Percentiles rank a stretch among this genome's conserved stretches.
Evolutionary conservation across 2,113 vertebrate genomes (phyloP).

Genomic region (Dasyprocta punctata): DNA sequence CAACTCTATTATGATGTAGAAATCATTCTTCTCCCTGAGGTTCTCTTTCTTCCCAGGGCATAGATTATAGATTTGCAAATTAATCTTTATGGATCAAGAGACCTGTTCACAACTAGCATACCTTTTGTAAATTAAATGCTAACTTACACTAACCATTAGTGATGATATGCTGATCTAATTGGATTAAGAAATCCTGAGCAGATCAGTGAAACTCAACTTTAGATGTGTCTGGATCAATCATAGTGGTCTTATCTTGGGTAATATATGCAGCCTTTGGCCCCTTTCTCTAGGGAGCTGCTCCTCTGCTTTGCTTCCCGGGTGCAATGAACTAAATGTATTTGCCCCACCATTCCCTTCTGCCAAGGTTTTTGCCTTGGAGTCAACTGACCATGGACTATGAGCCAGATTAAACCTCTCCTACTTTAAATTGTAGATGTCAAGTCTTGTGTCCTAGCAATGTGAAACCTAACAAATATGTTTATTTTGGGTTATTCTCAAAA

Average conservation of each 20-base stretch:
- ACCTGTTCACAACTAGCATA: rapidly evolving
- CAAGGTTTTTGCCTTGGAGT: neutral
- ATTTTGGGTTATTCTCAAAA: neutral
- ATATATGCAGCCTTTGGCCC: neutral
- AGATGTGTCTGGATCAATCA: no score
- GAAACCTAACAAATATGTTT: neutral
- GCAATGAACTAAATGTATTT: neutral
- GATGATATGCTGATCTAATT: neutral
- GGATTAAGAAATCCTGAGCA: neutral
- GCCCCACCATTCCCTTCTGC: neutral
- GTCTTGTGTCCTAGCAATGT: neutral
- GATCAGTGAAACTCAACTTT: neutral
- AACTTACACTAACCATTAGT: neutral
- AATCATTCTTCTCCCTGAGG: neutral
- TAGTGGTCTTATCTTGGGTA: neutral
- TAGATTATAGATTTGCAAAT: slow-evolving; percentile 11
- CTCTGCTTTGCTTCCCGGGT: neutral
- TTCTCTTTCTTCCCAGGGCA: neutral
- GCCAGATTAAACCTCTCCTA: neutral
- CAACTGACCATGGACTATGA: neutral
- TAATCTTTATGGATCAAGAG: neutral
- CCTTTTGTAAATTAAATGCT: neutral
- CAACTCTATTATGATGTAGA: rapidly evolving
- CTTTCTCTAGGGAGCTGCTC: no score
- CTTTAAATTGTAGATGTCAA: neutral